These are phyloP conservation scores for Euura saliciscinereae DNA, from an alignment of 1,140 invertebrate genomes.

Conservation along the genomic window DNA sequence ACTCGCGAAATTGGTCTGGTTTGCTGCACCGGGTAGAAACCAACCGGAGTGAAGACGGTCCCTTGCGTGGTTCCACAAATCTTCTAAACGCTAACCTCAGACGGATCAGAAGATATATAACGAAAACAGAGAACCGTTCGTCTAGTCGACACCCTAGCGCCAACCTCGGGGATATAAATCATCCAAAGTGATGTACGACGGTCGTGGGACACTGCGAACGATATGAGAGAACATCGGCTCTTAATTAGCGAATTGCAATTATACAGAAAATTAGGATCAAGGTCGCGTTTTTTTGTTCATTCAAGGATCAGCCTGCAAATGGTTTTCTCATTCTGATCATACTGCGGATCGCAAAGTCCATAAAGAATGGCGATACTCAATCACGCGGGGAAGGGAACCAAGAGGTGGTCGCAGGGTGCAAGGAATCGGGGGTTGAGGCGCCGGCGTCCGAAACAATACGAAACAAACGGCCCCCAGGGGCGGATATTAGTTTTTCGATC, in stretches of 20 bases:
- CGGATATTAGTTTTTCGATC: slow-evolving; percentile 60
- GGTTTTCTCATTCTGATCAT: slow-evolving; percentile 17
- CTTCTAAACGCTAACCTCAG: slow-evolving; percentile 29
- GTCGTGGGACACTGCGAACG: slow-evolving; percentile 25
- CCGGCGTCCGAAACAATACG: slow-evolving; percentile 51
- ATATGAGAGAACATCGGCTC: slow-evolving; percentile 21
- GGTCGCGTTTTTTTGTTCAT: not conserved
- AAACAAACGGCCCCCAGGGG: slow-evolving; percentile 54
- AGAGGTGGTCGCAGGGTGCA: not conserved
- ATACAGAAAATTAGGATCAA: not conserved
- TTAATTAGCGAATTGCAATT: slow-evolving; percentile 34
- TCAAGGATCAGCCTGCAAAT: slow-evolving; percentile 20
- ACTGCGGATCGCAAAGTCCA: slow-evolving; percentile 18
- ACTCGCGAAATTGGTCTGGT: not conserved
- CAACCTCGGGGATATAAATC: slow-evolving; percentile 31
- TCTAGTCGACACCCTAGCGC: slow-evolving; percentile 20
- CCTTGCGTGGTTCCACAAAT: not conserved
- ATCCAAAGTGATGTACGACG: slow-evolving; percentile 44
- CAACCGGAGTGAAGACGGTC: not conserved
- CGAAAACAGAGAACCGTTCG: slow-evolving; percentile 32
- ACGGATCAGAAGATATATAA: slow-evolving; percentile 39
- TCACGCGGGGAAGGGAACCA: slow-evolving; percentile 48
- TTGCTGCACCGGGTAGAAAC: not conserved
- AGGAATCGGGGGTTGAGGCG: slow-evolving; percentile 17
- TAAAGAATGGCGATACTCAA: slow-evolving; percentile 56